A percentile compares a stretch with the other conserved stretches of the same genome.
phyloP scores from a whole-genome alignment of 92 coral and sea anemone species.

The Diadumene lineata region DNA sequence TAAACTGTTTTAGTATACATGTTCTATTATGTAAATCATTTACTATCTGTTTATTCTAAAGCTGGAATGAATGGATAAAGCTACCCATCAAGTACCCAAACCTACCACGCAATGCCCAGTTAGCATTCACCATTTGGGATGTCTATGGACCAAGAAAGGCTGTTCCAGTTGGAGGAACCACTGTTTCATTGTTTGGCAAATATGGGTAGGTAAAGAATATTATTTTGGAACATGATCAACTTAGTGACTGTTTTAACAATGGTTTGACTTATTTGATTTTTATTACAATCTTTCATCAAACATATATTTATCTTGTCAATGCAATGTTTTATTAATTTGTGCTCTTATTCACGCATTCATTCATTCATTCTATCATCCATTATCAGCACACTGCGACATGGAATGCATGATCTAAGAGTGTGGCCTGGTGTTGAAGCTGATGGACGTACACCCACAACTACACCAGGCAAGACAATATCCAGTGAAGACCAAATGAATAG shows the following conservation, averaged over 20 bases:
- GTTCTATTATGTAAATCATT: neutral
- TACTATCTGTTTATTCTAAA: conserved; percentile 12
- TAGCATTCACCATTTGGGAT: conserved; percentile 95
- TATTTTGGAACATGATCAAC: too few species aligned
- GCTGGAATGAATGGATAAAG: conserved; percentile 99
- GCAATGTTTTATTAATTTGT: too few species aligned
- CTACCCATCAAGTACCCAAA: conserved; percentile 90
- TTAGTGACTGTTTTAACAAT: too few species aligned
- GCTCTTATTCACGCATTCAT: too few species aligned
- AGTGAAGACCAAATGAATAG: conserved; percentile 92
- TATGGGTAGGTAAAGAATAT: conserved; percentile 67
- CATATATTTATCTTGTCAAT: too few species aligned
- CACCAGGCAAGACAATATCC: conserved; percentile 84
- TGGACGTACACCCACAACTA: conserved; percentile 75
- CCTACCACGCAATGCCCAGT: conserved; percentile 91
- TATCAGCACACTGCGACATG: conserved; percentile 84
- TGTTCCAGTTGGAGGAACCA: conserved; percentile 93
- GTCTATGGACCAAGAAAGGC: conserved; percentile 94
- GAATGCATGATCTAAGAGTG: conserved; percentile 95
- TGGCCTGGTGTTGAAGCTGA: conserved; percentile 95
- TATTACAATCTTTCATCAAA: too few species aligned
- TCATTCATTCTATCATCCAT: too few species aligned
- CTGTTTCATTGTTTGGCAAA: conserved; percentile 94
- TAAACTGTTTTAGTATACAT: neutral
- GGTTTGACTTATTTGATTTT: too few species aligned